phyloP scores from a whole-genome alignment of 2,113 vertebrate species.

The Sitta europaea region DNA sequence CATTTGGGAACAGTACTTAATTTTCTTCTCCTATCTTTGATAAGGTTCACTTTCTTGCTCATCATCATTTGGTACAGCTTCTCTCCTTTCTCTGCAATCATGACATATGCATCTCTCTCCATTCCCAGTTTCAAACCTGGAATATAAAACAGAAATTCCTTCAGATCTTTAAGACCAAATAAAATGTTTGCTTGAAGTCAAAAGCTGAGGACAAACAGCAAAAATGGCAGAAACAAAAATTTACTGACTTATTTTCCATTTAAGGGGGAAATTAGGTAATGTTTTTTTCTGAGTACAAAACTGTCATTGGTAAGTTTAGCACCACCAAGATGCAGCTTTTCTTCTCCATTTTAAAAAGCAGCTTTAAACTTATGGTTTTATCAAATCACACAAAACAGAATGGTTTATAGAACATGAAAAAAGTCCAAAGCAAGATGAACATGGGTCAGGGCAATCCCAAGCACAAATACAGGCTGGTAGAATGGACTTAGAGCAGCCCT shows the following conservation, averaged over 20 bases:
- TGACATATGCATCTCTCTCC: constrained; percentile 95
- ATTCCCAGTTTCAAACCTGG: constrained; percentile 95
- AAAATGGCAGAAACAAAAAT: background rate
- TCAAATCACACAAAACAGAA: background rate
- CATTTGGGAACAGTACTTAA: constrained; percentile 96
- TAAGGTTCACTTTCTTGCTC: constrained; percentile 92
- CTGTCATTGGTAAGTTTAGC: background rate
- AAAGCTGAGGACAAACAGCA: background rate
- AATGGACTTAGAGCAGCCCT: background rate
- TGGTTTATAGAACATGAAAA: background rate
- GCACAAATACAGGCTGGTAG: background rate
- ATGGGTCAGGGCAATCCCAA: background rate
- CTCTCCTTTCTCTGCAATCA: constrained; percentile 97
- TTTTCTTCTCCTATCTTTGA: constrained; percentile 95
- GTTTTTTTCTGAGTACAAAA: background rate
- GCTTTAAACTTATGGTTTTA: background rate
- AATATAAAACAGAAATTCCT: background rate
- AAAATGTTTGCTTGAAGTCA: background rate
- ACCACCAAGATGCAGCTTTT: background rate
- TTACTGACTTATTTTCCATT: background rate
- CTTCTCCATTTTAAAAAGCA: background rate
- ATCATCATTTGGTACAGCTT: constrained; percentile 99
- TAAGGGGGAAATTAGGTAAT: background rate
- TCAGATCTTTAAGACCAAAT: background rate
- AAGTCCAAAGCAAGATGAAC: background rate